phyloP scores from a whole-genome alignment of 2,113 vertebrate species.

The Apodemus sylvaticus region DNA sequence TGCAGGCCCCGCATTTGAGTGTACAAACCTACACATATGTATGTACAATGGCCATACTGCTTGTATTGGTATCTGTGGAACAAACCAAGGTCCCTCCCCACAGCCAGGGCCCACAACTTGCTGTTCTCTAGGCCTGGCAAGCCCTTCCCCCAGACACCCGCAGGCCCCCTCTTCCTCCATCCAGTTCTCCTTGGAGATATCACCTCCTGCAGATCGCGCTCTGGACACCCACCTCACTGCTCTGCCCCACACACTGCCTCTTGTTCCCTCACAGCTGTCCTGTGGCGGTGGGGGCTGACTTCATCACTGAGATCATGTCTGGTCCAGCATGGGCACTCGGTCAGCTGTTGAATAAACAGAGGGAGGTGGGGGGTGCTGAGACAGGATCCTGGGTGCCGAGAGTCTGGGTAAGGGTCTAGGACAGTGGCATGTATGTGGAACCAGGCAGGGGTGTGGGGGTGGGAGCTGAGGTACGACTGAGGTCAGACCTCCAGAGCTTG shows the following conservation, averaged over 20 bases:
- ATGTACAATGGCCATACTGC: background rate
- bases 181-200: background rate
- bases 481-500: background rate
- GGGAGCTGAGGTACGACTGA: background rate
- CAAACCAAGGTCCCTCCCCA: background rate
- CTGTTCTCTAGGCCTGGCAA: background rate
- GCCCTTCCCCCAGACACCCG: background rate
- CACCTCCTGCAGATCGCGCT: background rate
- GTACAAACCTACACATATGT: background rate
- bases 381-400: background rate
- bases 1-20: background rate
- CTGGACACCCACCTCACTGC: background rate
- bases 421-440: background rate
- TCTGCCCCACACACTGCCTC: background rate
- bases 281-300: background rate
- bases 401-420: background rate
- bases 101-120: background rate
- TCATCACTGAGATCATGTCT: background rate
- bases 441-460: background rate
- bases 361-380: background rate
- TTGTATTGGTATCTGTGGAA: background rate
- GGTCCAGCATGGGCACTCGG: background rate
- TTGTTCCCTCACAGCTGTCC: background rate
- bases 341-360: slow-evolving; percentile 11
- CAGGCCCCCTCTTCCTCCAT: background rate